These are phyloP conservation scores for Globodera rostochiensis DNA, from an alignment of 1,140 invertebrate species.

Conservation along the genomic window DNA sequence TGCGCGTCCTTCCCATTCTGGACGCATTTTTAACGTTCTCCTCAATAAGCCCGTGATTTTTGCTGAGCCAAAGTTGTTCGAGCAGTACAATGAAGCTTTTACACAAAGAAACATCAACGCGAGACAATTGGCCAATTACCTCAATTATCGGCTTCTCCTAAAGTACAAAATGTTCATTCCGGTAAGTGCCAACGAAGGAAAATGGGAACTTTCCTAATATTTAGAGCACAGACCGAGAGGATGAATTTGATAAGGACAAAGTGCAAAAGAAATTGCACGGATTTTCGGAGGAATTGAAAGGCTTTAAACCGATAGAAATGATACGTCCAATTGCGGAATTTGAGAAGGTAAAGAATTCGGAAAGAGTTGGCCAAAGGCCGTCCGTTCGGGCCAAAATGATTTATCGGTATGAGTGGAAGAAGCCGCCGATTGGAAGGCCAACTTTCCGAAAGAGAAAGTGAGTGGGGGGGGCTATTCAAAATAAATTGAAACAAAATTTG, in stretches of 20 bases:
- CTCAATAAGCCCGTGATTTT: constrained; percentile 14
- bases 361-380: not conserved
- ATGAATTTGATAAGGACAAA: not conserved
- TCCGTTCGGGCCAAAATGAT: not conserved
- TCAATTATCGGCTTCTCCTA: not conserved
- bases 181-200: not conserved
- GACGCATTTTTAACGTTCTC: not conserved
- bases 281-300: not conserved
- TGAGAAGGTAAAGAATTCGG: constrained; percentile 4
- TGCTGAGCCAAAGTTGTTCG: constrained; percentile 28
- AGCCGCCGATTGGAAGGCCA: constrained; percentile 29
- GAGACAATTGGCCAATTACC: constrained; percentile 21
- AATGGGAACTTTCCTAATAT: not conserved
- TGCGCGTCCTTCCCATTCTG: not conserved
- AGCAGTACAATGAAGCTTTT: constrained; percentile 20
- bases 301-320: not conserved
- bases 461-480: not conserved
- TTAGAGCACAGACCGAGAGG: not conserved
- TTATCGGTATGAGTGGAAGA: constrained; percentile 26
- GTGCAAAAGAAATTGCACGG: not conserved
- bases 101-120: constrained; percentile 3
- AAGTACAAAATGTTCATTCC: not conserved
- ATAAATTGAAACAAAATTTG: not conserved
- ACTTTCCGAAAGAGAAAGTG: not conserved
- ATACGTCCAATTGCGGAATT: not conserved